Base-by-base conservation (phyloP, 2,113 vertebrate genomes). In the Corythoichthys haematopterus region DNA sequence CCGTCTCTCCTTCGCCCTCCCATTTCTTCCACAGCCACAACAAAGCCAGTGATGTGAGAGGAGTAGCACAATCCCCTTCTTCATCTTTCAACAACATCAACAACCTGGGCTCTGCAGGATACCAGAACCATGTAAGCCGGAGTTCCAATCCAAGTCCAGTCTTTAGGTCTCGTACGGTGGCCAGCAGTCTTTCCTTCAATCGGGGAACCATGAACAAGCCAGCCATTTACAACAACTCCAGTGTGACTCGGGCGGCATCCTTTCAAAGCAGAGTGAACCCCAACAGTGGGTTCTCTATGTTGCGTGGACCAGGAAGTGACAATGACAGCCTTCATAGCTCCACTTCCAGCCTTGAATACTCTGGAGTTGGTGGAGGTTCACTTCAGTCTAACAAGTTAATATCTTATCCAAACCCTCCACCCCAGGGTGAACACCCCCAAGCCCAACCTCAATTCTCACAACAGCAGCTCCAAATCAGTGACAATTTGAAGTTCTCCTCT, bases 311-410 rank as follows among this genome's bases (percentile, higher is more conserved):
- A 0, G 92, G 92, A 11, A 93, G 92, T 0, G 92, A 94, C 35
- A 92, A 91, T 0, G 93, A 94, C 72, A 94, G 93, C 77, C 92
- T 93, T 36, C 93, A 93, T 78, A 94, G 93, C 79, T 96, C 94
- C 0, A 92, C 93, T 12, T 95, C 94, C 61, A 95, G 93, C 80
- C 75, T 94, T 77, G 94, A 94, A 64, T 94, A 91, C 71, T 91
- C 84, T 35, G 76, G 78, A 5, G 73, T 71, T 0, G 63, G 53
- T 47, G 80, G 71, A 1, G 66, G 69, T 46, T n/a, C 51, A 1
- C n/a, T 65, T 1, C 15, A 69, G 28, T 15, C 64, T 2, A 73
- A 71, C 50, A 91, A 80, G 64, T 47, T 80, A 14, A 71, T 68
- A 66, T 87, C 88, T 58, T 82, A 87, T 68, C 66, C 76, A 3